A percentile compares a stretch with the other conserved stretches of the same genome.
phyloP scores from a whole-genome alignment of 2,888 invertebrate species.

The Athalia rosae region DNA sequence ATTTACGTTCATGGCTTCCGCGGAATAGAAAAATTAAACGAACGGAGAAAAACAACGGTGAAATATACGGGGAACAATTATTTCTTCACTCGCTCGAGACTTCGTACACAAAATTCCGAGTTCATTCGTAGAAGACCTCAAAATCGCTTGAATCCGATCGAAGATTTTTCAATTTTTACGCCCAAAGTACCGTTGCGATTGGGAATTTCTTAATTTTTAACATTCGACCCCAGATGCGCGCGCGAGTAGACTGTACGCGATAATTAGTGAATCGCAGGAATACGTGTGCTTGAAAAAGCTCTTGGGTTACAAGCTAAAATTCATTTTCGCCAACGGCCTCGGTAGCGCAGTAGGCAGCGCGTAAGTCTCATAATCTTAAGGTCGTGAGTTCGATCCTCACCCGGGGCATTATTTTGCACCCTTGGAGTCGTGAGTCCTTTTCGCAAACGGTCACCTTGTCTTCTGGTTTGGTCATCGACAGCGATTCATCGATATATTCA shows the following conservation, averaged over 20 bases:
- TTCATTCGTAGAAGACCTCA: too few species aligned
- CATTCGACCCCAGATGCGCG: too few species aligned
- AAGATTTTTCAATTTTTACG: too few species aligned
- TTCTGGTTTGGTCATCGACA: background rate
- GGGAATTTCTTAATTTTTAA: too few species aligned
- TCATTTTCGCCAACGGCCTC: slow-evolving; percentile 75
- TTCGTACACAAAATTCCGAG: too few species aligned
- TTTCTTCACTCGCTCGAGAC: too few species aligned
- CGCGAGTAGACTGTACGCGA: background rate
- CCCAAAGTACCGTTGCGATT: too few species aligned
- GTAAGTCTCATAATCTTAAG: slow-evolving; percentile 95
- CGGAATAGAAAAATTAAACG: too few species aligned
- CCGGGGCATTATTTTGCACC: slow-evolving; percentile 80
- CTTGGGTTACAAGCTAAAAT: background rate
- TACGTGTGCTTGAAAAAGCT: background rate
- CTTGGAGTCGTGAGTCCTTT: background rate
- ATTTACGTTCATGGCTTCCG: too few species aligned
- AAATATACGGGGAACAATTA: too few species aligned
- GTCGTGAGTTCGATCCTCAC: slow-evolving; percentile 98
- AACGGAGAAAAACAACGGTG: too few species aligned
- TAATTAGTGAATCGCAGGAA: background rate
- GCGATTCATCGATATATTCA: background rate
- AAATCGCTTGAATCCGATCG: too few species aligned
- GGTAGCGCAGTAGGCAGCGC: slow-evolving; percentile 93
- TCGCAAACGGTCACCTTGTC: background rate